Percentiles rank a stretch among this genome's conserved stretches.
These are phyloP conservation scores for Macrophya annulata DNA, from an alignment of 2,888 invertebrate genomes.

Conservation along the genomic window DNA sequence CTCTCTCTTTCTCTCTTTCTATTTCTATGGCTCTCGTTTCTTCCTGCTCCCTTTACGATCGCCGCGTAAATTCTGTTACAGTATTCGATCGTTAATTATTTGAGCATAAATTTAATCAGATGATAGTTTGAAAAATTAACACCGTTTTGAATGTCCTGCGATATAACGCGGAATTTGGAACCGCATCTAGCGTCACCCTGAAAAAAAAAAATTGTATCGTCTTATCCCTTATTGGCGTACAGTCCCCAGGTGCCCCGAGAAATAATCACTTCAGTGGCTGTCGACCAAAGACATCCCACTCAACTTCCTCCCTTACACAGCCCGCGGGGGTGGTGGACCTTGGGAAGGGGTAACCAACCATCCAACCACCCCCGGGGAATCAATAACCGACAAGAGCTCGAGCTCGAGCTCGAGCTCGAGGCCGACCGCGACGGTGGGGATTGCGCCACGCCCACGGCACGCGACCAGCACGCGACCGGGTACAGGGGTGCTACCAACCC, in stretches of 20 bases:
- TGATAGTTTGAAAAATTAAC: not conserved
- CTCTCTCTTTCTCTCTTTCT: not conserved
- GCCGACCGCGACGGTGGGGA: slow-evolving; percentile 50
- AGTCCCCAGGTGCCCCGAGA: slow-evolving; percentile 58
- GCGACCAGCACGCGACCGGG: slow-evolving; percentile 78
- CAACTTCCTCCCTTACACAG: slow-evolving; percentile 32
- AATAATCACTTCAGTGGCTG: slow-evolving; percentile 62
- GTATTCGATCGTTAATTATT: no score
- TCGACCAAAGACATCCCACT: slow-evolving; percentile 59
- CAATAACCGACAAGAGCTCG: slow-evolving; percentile 77
- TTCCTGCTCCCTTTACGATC: not conserved
- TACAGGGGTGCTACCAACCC: slow-evolving; percentile 34
- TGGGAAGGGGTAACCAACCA: slow-evolving; percentile 68
- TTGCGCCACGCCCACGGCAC: slow-evolving; percentile 77
- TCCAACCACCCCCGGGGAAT: slow-evolving; percentile 74
- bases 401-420: slow-evolving; percentile 61
- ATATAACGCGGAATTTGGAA: not conserved
- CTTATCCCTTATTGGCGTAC: slow-evolving; percentile 37
- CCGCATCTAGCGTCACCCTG: no score
- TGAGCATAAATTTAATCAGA: not conserved
- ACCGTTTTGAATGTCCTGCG: not conserved
- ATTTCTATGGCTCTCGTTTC: not conserved
- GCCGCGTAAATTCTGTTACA: not conserved
- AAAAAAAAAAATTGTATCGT: slow-evolving; percentile 59
- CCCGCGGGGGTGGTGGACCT: slow-evolving; percentile 24